Base-by-base conservation (phyloP, 2,113 vertebrate species). In the Rhagologus leucostigma region DNA sequence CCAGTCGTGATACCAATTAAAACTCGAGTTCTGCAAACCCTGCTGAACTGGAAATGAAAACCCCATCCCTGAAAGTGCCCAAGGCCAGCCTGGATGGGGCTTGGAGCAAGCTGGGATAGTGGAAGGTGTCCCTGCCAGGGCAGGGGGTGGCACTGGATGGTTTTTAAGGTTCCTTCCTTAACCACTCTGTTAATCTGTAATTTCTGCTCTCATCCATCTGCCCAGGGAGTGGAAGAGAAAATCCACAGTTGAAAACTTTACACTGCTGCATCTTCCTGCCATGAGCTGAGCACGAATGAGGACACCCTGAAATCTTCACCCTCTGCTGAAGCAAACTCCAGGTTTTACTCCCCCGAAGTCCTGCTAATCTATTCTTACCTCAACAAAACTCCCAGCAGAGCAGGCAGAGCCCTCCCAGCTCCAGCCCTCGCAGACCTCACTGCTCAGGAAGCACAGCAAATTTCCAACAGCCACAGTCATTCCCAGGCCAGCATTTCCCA, bases 211-310 rank as follows among this genome's bases (percentile, higher is more conserved):
- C 19, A 41, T 41, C n/a, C 57, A 32, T 30, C n/a, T 80, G 14
- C 6, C 56, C 71, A 79, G 42, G 26, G 39, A 53, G 16, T 6
- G 7, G 16, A 41, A 62, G 33, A 39, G 35, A 56, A 73, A 84
- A 50, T 16, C 16, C n/a, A 19, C 23, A 37, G 50, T 0, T 78
- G 52, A 33, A 50, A 91, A 71, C 32, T 26, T 33, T 2, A 32
- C 56, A 47, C 21, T 3, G 2, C 52, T 65, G 30, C 47, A 59
- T 4, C 53, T 41, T 47, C 71, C 22, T 3, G 22, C 13, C 13
- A 4, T 1, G 24, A 50, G 9, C 0, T 47, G 41, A 52, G 49
- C 63, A 35, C 3, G 42, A 21, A 30, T 0, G 0, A 20, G 9
- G 11, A n/a, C 1, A 1, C 8, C 26, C 77, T 12, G 24, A 67